Conservation (phyloP, 2,888 invertebrate genomes). For the Temnothorax rugatulus region DNA sequence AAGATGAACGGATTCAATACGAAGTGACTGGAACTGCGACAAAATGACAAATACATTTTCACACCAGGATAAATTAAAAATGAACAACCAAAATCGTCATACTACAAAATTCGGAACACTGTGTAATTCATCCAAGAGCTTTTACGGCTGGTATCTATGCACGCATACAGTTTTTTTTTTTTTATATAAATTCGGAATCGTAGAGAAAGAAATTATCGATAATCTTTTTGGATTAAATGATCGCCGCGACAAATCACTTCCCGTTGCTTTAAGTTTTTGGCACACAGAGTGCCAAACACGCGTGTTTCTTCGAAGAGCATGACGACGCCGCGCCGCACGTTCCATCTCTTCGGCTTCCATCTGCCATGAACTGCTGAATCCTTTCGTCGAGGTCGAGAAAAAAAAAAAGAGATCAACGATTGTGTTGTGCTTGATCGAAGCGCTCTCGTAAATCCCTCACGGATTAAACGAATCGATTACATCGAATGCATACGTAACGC, state of each 20-base stretch:
- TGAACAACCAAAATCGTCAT: background rate
- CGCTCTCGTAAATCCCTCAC: background rate
- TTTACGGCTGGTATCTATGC: background rate
- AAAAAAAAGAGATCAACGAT: background rate
- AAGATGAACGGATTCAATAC: conserved; percentile 5
- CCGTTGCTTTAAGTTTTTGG: conserved; percentile 1
- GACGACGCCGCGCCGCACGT: background rate
- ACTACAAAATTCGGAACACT: background rate
- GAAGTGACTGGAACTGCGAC: background rate
- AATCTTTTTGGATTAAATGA: conserved; percentile 4
- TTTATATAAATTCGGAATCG: conserved; percentile 6
- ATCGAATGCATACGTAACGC: background rate
- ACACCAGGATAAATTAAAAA: conserved; percentile 9
- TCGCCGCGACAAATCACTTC: background rate
- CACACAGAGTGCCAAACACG: conserved; percentile 21
- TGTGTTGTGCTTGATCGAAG: background rate
- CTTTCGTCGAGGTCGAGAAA: conserved; percentile 37
- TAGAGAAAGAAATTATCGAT: background rate
- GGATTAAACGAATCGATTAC: background rate
- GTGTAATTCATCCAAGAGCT: background rate
- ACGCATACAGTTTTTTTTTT: background rate
- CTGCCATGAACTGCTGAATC: conserved; percentile 39
- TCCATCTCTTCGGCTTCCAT: conserved; percentile 42
- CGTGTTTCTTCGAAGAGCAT: conserved; percentile 37
- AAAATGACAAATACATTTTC: conserved; percentile 10